Conservation (phyloP, 53 echinoderm and acorn worm species). For the Holothuria scabra region DNA sequence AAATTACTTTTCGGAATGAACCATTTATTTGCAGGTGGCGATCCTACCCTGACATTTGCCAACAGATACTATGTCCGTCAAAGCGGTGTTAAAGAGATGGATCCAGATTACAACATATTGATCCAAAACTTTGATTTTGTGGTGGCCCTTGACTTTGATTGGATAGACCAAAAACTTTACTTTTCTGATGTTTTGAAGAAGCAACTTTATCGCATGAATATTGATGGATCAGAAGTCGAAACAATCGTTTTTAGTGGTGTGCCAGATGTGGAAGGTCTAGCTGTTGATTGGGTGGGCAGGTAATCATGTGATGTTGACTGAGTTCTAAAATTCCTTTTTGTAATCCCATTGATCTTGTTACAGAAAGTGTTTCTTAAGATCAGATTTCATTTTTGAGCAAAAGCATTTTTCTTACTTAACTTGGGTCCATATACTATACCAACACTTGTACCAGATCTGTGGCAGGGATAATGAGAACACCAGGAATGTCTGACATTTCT, state of each 20-base stretch:
- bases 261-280: conserved; percentile 75
- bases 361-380: too few relatives aligned
- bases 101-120: conserved; percentile 49
- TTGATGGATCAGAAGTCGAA: conserved; percentile 59
- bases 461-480: too few relatives aligned
- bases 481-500: too few relatives aligned
- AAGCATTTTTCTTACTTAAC: too few relatives aligned
- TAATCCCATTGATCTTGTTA: too few relatives aligned
- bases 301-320: conserved; percentile 11
- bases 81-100: conserved; percentile 28
- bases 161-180: conserved; percentile 56
- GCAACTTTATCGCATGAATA: conserved; percentile 63
- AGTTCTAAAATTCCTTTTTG: too few relatives aligned
- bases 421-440: too few relatives aligned
- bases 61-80: conserved; percentile 87
- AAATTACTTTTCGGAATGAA: background rate
- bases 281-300: conserved; percentile 95
- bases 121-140: conserved; percentile 71
- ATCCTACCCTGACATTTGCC: conserved; percentile 70
- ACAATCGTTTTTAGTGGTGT: conserved; percentile 53
- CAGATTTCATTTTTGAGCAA: too few relatives aligned
- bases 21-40: conserved; percentile 42
- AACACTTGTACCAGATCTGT: too few relatives aligned
- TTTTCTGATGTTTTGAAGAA: conserved; percentile 69
- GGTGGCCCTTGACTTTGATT: conserved; percentile 85